phyloP scores from a whole-genome alignment of 2,888 invertebrate species.

The Rhorus exstirpatorius region DNA sequence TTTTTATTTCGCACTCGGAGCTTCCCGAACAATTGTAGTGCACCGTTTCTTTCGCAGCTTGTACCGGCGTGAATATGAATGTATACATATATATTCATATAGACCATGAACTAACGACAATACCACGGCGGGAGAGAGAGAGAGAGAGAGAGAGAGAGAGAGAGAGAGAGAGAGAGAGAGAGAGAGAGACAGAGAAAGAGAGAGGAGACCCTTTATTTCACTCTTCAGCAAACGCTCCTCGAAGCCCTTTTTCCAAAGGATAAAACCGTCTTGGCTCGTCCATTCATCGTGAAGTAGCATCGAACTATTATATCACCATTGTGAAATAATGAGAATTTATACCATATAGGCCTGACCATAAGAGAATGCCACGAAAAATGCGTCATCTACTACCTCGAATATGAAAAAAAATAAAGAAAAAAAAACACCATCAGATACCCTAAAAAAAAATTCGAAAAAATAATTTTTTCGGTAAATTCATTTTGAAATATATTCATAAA shows the following conservation, averaged over 20 bases:
- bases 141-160: neutral
- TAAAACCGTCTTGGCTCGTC: conserved; percentile 49
- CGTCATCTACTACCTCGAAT: conserved; percentile 4
- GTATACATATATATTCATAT: neutral
- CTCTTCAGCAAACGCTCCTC: conserved; percentile 41
- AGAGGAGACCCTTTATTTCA: conserved; percentile 43
- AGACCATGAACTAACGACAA: conserved; percentile 35
- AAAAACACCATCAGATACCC: neutral
- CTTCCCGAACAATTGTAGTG: neutral
- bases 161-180: neutral
- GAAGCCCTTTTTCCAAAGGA: conserved; percentile 36
- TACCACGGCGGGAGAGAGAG: conserved; percentile 42
- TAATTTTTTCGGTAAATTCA: too few relatives aligned
- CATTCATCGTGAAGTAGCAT: conserved; percentile 57
- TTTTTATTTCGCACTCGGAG: neutral
- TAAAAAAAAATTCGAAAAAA: too few relatives aligned
- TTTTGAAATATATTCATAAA: too few relatives aligned
- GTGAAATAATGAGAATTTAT: conserved; percentile 75
- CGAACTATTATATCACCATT: conserved; percentile 77
- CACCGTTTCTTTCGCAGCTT: neutral
- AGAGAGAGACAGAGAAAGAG: neutral
- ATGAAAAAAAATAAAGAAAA: neutral
- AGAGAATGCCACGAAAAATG: conserved; percentile 7
- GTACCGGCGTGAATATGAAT: conserved; percentile 2
- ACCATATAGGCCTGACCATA: conserved; percentile 12